Evolutionary conservation across 2,113 vertebrate genomes (phyloP).

Genomic region (Tachycineta bicolor): DNA sequence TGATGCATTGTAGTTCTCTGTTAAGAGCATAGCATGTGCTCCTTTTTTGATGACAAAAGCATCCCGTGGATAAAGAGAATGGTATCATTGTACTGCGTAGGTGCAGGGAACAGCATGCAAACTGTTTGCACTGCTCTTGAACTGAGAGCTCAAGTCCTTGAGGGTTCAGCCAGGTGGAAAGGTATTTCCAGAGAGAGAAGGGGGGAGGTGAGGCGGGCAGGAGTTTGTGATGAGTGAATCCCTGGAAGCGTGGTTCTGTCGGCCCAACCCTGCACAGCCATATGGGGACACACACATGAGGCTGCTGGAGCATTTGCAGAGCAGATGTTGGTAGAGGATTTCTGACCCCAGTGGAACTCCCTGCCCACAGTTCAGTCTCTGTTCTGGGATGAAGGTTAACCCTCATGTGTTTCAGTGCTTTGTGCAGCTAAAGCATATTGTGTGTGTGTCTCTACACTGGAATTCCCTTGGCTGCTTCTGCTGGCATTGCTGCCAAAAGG

Average conservation of each 20-base stretch:
- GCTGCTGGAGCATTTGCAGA: conserved; percentile 21
- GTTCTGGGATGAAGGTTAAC: not conserved
- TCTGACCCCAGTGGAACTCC: not conserved
- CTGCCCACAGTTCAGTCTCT: conserved; percentile 12
- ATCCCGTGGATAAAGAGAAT: not conserved
- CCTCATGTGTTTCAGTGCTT: not conserved
- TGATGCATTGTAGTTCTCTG: not conserved
- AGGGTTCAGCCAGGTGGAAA: conserved; percentile 2
- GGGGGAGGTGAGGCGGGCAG: not conserved
- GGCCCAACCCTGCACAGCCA: not conserved
- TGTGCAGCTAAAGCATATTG: not conserved
- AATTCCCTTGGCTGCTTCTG: conserved; percentile 22
- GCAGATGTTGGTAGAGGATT: conserved; percentile 41
- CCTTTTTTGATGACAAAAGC: not conserved
- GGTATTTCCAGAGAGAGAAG: not conserved
- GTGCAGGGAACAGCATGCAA: not conserved
- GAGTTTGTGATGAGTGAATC: not conserved
- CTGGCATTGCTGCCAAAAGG: not conserved
- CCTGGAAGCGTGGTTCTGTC: not conserved
- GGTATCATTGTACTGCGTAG: not conserved
- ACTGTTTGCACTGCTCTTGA: not conserved
- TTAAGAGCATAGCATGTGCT: not conserved
- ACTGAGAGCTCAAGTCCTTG: not conserved
- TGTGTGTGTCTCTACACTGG: not conserved
- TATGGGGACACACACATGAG: not conserved